Evolutionary conservation across 2,888 invertebrate genomes (phyloP).

Genomic region (Andrena marginata): DNA sequence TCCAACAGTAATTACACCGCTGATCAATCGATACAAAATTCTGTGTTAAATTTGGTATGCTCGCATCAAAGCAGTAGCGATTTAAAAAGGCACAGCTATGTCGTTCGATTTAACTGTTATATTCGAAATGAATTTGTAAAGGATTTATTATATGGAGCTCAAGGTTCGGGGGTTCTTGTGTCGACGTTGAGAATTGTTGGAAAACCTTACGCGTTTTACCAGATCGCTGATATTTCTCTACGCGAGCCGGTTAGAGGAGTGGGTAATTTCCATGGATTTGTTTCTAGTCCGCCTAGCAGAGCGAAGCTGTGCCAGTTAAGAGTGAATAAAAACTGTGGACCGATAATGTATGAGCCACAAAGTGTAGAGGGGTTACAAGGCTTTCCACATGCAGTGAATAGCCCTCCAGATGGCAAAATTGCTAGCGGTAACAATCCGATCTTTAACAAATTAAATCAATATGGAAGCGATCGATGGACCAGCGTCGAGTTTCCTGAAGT

Average conservation of each 20-base stretch:
- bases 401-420: constrained; percentile 41
- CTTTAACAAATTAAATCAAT: constrained; percentile 20
- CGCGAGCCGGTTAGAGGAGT: background rate
- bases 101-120: no score
- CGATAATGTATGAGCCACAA: constrained; percentile 30
- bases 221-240: no score
- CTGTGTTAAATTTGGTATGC: no score
- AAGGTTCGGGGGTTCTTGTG: no score
- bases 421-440: constrained; percentile 16
- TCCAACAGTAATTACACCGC: no score
- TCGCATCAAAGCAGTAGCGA: no score
- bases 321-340: constrained; percentile 23
- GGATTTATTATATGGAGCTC: no score
- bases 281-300: constrained; percentile 12
- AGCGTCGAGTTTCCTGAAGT: constrained; percentile 14
- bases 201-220: no score
- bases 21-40: no score
- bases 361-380: constrained; percentile 37
- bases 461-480: constrained; percentile 23
- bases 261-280: constrained; percentile 17
- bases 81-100: no score
- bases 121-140: no score
- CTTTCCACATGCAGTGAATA: background rate
- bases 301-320: constrained; percentile 19
- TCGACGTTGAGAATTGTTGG: no score